Evolutionary conservation across 2,888 invertebrate genomes (phyloP).

Genomic region (Itoplectis maculator): DNA sequence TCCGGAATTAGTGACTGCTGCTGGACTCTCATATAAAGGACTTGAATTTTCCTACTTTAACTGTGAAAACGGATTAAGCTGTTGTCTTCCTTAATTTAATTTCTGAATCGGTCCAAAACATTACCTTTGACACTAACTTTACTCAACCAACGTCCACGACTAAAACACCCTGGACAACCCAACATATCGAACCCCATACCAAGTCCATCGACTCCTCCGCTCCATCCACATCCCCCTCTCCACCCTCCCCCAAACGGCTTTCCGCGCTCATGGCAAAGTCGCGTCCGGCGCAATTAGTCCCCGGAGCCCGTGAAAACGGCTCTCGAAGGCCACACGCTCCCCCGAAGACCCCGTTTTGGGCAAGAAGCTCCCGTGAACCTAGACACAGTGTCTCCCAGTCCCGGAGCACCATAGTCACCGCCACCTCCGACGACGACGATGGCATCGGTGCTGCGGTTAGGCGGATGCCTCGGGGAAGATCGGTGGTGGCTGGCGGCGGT

Average conservation of each 20-base stretch:
- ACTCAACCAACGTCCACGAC: no score
- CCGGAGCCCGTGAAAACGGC: slow-evolving; percentile 71
- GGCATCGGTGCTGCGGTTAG: slow-evolving; percentile 59
- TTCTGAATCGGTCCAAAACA: no score
- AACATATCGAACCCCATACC: no score
- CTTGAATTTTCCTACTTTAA: no score
- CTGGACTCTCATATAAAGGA: no score
- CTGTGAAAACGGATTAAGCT: no score
- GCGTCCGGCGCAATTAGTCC: slow-evolving; percentile 75
- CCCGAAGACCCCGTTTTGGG: slow-evolving; percentile 61
- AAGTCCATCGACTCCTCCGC: no score
- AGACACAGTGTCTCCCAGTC: slow-evolving; percentile 37
- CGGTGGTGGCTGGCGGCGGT: slow-evolving; percentile 48
- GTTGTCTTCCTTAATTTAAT: no score
- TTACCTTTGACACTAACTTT: no score
- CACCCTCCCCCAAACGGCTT: slow-evolving; percentile 4
- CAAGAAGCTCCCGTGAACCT: slow-evolving; percentile 59
- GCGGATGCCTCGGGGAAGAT: slow-evolving; percentile 57
- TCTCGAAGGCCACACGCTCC: slow-evolving; percentile 60
- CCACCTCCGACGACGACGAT: slow-evolving; percentile 32
- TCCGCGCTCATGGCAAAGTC: slow-evolving; percentile 22
- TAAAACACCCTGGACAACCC: no score
- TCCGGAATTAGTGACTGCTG: no score
- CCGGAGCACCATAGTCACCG: no score
- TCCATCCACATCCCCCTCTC: background rate